Evolutionary conservation across 2,113 vertebrate genomes (phyloP).

Genomic region (Saccopteryx bilineata): DNA sequence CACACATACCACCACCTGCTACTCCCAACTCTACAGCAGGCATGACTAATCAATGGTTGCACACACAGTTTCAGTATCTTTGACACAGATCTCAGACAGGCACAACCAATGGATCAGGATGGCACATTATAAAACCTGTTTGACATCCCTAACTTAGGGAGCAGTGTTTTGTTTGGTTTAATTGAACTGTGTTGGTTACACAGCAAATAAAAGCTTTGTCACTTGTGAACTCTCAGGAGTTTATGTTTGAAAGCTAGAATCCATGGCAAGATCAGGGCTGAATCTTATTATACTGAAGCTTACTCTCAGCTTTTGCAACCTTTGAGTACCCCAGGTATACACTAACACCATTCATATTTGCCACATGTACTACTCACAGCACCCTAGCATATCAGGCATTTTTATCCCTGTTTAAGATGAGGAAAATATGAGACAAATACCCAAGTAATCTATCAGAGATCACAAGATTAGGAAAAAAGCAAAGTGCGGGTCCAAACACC

Average conservation of each 20-base stretch:
- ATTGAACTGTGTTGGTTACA: neutral
- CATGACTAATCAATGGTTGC: neutral
- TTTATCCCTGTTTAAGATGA: constrained; percentile 43
- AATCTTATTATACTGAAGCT: neutral
- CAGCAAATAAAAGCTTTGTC: neutral
- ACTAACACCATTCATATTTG: neutral
- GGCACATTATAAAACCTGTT: neutral
- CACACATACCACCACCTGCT: neutral
- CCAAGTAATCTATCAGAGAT: neutral
- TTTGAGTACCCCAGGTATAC: neutral
- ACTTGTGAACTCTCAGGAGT: neutral
- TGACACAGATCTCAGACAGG: neutral
- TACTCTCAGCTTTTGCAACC: neutral
- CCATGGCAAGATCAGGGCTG: constrained; percentile 15
- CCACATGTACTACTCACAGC: neutral
- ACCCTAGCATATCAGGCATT: neutral
- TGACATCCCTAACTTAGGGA: neutral
- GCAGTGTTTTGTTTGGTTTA: neutral
- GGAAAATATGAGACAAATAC: neutral
- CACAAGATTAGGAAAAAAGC: constrained; percentile 7
- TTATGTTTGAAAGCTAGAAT: neutral
- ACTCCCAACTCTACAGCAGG: neutral
- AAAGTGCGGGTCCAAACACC: neutral
- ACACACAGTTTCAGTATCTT: neutral
- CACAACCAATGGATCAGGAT: neutral